Conservation (phyloP, 2,113 vertebrate genomes). For the Poeciliopsis retropinna region DNA sequence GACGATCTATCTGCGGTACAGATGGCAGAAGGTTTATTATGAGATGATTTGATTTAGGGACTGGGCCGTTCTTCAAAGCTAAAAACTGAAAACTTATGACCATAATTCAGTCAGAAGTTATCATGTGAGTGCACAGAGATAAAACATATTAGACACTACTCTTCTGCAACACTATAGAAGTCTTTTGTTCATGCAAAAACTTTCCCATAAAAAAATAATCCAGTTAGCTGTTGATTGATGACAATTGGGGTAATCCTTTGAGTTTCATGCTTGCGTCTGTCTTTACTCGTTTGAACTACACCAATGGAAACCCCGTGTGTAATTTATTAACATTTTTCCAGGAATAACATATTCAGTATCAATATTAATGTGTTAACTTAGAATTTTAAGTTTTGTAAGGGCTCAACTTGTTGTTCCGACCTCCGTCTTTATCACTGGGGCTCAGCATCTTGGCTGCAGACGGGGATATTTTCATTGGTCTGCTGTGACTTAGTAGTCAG, state of each 20-base stretch:
- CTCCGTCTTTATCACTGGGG: constrained; percentile 24
- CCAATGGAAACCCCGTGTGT: not conserved
- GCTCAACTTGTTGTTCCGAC: constrained; percentile 32
- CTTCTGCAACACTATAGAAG: not conserved
- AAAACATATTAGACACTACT: constrained; percentile 6
- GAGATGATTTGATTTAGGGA: constrained; percentile 41
- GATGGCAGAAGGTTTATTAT: constrained; percentile 24
- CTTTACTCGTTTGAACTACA: constrained; percentile 20
- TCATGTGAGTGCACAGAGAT: constrained; percentile 22
- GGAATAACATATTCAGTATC: constrained; percentile 15
- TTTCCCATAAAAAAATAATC: constrained; percentile 32
- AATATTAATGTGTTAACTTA: constrained; percentile 1
- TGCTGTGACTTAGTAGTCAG: constrained; percentile 39
- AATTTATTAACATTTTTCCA: constrained; percentile 35
- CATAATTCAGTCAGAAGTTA: constrained; percentile 35
- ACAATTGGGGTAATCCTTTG: constrained; percentile 21
- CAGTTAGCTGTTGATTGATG: constrained; percentile 28
- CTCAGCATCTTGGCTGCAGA: constrained; percentile 28
- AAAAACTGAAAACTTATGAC: constrained; percentile 16
- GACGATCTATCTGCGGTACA: constrained; percentile 12
- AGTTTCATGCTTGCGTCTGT: not conserved
- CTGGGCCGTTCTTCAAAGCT: constrained; percentile 34
- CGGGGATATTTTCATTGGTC: constrained; percentile 34
- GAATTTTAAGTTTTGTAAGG: constrained; percentile 2
- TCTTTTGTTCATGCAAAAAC: constrained; percentile 17